Evolutionary conservation across 2,888 invertebrate species (phyloP), one percentile per base, ranked within the genome.

Genomic region (Ichneumoninae sp.): DNA sequence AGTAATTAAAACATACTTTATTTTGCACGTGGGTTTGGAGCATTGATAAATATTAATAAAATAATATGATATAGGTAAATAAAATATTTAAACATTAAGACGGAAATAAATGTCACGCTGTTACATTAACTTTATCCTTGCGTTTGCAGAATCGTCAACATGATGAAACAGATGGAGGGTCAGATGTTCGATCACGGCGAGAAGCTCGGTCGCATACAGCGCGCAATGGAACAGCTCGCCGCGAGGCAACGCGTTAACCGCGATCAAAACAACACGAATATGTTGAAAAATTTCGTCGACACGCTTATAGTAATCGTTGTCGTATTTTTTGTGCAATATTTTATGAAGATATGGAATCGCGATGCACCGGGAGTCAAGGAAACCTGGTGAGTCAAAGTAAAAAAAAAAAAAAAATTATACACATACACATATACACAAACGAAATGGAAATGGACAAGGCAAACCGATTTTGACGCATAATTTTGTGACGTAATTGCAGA

Each of bases 141-240:
- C 30, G 50, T 83, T 83, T 63, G 10, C 84, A 93, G 93, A 74
- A 88, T 93, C 77, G 86, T 91, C 50, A 87, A 88, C 68, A 83
- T 91, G 82, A 88, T 93, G 63, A 93, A 93, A 88, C 91, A 90
- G 22, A 83, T 94, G 68, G 93, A 94, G 74, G 89, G 87, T 74
- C 91, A 90, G 76, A 88, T 93, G 88, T 68, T 88, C 69, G 91
- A 91, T 52, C 90, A 93, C 68, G 88, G 90, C 52, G 92, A 93
- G 52, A 93, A 93, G 86, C 88, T 94, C 57, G 92, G 92, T 88
- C 91, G 91, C 81, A 91, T 93, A 85, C 93, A 94, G 84, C 91
- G 91, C 52, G 85, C 92, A 70, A 82, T 93, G 65, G 93, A 93
- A 78, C 93, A 93, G 85, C 88, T 93, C 80, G 91, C 91, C 68